These are phyloP conservation scores for Magallana ariakensis DNA, from an alignment of 1,140 invertebrate genomes.

Conservation along the genomic window DNA sequence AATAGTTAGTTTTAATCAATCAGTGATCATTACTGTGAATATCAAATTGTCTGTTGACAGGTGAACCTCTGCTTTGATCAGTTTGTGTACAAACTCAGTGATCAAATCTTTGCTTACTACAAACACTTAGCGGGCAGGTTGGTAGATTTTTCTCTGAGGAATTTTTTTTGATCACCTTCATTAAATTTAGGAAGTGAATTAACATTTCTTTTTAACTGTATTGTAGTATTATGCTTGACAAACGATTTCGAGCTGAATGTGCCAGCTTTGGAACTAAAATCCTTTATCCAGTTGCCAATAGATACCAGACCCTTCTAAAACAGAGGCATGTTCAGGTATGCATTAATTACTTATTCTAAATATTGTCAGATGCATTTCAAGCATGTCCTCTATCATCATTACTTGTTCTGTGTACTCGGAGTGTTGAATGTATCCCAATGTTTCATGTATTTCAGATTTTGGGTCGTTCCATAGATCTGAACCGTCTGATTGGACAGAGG, in stretches of 20 bases:
- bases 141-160: neutral
- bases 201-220: neutral
- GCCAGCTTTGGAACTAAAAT: slow-evolving; percentile 88
- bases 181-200: no score
- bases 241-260: slow-evolving; percentile 97
- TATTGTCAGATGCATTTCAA: no score
- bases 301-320: slow-evolving; percentile 97
- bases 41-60: slow-evolving; percentile 61
- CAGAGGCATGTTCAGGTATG: slow-evolving; percentile 92
- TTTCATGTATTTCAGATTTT: slow-evolving; percentile 85
- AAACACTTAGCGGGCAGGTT: slow-evolving; percentile 96
- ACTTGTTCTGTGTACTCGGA: no score
- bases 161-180: no score
- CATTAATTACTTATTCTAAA: neutral
- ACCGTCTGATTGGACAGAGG: slow-evolving; percentile 96
- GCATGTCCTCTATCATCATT: no score
- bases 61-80: slow-evolving; percentile 99
- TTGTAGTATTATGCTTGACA: slow-evolving; percentile 95
- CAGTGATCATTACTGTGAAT: no score
- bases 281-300: slow-evolving; percentile 91
- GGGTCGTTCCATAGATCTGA: slow-evolving; percentile 97
- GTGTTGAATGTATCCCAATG: no score
- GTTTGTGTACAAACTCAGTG: slow-evolving; percentile 99
- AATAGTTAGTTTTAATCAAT: no score
- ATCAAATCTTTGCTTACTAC: slow-evolving; percentile 99